Evolutionary conservation across 1,140 invertebrate species (phyloP), one percentile per base, ranked within the genome.

Genomic region (Drosophila seguyi): DNA sequence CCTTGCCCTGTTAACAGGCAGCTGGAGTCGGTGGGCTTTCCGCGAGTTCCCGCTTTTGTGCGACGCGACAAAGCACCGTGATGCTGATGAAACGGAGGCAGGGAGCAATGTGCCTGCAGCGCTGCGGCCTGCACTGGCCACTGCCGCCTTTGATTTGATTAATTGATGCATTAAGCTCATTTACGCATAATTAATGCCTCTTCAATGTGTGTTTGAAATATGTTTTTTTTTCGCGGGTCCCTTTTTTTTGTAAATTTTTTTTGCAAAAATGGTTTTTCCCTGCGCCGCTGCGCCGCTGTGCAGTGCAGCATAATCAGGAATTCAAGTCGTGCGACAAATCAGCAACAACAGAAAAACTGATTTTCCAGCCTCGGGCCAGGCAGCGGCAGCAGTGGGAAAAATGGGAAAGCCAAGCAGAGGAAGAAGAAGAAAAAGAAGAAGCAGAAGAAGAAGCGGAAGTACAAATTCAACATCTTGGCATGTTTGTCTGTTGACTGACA

Each of bases 151-250:
- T 87, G 84, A 87, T 87, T 90, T 90, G 84, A 87, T 87, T 87
- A 87, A 87, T 87, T 87, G 84, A 87, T 87, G 84, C 84, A 87
- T 87, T 84, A 87, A 90, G 85, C 84, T 84, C 84, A 87, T 87
- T 87, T 87, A 87, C 84, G 84, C 84, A 87, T 87, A 87, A 84
- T 84, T 87, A 87, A 87, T 87, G 73, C 68, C 77, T 74, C 84
- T 87, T 84, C 76, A 84, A 76, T 67, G 67, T 71, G 76, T 82
- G 52, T 75, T 63, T 82, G 47, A 72, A 74, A 73, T 56, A 34
- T 29, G 45, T 55, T 55, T 48, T 74, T n/a, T 25, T 29, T 57
- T 36, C 29, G 22, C 39, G 18, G 38, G 34, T 25, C 20, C 27
- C 16, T 39, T 67, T 44, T 41, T 56, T 18, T 22, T n/a, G 39